Evolutionary conservation across 2,888 invertebrate genomes (phyloP), one percentile per base, ranked within the genome.

Genomic region (Hartigia nigra): DNA sequence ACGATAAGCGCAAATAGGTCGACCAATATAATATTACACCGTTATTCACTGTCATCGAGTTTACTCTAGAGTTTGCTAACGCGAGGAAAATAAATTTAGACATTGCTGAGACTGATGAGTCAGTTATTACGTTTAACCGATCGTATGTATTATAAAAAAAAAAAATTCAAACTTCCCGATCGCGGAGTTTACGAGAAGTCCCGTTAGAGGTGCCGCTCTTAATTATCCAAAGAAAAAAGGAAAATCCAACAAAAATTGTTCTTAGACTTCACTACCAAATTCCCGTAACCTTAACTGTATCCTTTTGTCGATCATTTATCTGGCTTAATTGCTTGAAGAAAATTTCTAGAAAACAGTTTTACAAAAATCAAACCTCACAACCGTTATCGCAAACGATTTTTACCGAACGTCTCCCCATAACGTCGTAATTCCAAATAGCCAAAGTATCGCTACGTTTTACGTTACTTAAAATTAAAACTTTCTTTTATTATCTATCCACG

Each of bases 1-100:
- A 81, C 84, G 83, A 83, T 84, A 81, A 77, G 81, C 80, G 78
- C 84, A 84, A 81, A 84, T 86, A 81, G 86, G 86, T 84, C 86
- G 83, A 37, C 70, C 79, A 72, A 79, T 77, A 74, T 79, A 79
- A 72, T 72, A 72, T 72, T 72, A 72, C 72, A 34, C 72, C 34
- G 31, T 34, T 72, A 32, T 72, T 72, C 72, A 55, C 72, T n/a
- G 75, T 75, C 75, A 75, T 23, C 23, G 31, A 75, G 31, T 75
- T 75, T n/a, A n/a, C 75, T 35, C 12, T 23, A 12, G 31, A 72
- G 72, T 31, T 1, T 32, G 72, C 72, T 12, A 34, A 72, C 72
- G 72, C 23, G 23, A 34, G 32, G 5, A 5, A 34, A 32, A 72
- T 31, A 72, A 72, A 72, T 72, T 72, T 34, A 72, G 72, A 55